Percentiles rank a stretch among this genome's conserved stretches.
phyloP scores from a whole-genome alignment of 1,140 invertebrate species.

The Trichonephila inaurata region DNA sequence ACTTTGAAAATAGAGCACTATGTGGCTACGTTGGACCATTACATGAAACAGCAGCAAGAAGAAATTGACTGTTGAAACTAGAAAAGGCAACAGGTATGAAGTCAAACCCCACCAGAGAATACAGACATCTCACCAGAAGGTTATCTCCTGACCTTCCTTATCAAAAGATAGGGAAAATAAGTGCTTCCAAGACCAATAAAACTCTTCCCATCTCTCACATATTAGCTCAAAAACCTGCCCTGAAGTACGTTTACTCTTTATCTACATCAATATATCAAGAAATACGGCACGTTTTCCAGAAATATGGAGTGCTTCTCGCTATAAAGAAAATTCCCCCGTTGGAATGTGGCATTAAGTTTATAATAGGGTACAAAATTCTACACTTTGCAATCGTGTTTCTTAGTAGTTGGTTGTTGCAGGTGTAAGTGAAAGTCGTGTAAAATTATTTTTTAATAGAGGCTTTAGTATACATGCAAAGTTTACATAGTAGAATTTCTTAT shows the following conservation, averaged over 20 bases:
- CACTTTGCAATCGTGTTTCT: not conserved
- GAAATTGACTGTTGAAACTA: too few relatives aligned
- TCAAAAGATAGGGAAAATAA: not conserved
- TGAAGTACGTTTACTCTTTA: not conserved
- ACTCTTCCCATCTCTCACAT: not conserved
- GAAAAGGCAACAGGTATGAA: not conserved
- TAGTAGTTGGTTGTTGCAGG: not conserved
- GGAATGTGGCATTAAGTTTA: slow-evolving; percentile 11
- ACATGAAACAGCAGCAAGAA: too few relatives aligned
- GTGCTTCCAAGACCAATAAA: not conserved
- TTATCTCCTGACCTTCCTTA: not conserved
- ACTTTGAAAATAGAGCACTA: too few relatives aligned
- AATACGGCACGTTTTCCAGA: slow-evolving; percentile 9
- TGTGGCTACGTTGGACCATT: too few relatives aligned
- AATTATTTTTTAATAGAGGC: slow-evolving; percentile 9
- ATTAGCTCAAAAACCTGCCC: slow-evolving; percentile 6
- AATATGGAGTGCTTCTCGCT: not conserved
- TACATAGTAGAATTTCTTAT: too few relatives aligned
- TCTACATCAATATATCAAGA: slow-evolving; percentile 12
- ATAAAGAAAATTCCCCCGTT: not conserved
- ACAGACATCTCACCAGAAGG: not conserved
- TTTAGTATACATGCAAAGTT: not conserved
- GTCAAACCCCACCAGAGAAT: not conserved
- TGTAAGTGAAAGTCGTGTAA: slow-evolving; percentile 10
- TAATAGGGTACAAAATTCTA: slow-evolving; percentile 1